Conservation (phyloP, 92 coral and sea anemone species). For the Heliopora coerulea region DNA sequence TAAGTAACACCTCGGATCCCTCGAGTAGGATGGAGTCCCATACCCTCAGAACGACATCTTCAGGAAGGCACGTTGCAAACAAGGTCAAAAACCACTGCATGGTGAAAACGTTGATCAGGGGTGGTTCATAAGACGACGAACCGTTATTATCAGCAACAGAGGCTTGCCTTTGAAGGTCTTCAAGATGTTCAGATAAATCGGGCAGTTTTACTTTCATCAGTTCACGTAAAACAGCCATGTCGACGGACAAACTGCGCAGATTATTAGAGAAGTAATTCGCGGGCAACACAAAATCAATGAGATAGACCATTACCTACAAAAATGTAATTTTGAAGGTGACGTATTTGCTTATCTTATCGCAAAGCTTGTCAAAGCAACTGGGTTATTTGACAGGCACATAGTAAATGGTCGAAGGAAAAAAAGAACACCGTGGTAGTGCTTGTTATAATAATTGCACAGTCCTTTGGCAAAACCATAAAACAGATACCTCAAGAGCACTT, state of each 20-base stretch:
- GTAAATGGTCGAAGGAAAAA: too few species aligned
- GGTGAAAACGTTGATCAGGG: slow-evolving; percentile 95
- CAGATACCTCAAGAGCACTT: too few species aligned
- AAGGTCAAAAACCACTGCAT: slow-evolving; percentile 99
- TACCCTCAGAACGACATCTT: slow-evolving; percentile 91
- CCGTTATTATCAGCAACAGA: slow-evolving; percentile 72
- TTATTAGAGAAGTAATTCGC: slow-evolving; percentile 96
- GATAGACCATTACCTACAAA: slow-evolving; percentile 87
- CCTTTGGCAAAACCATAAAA: too few species aligned
- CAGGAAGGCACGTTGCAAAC: slow-evolving; percentile 94
- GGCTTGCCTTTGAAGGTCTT: slow-evolving; percentile 79
- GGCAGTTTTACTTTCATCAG: slow-evolving; percentile 84
- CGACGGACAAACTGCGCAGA: slow-evolving; percentile 92
- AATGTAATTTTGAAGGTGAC: background rate
- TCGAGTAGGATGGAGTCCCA: slow-evolving; percentile 97
- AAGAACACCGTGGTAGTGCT: too few species aligned
- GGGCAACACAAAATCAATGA: slow-evolving; percentile 91
- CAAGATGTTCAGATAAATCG: slow-evolving; percentile 83
- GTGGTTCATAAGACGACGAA: slow-evolving; percentile 83
- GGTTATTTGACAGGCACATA: too few species aligned
- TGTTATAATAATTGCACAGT: too few species aligned
- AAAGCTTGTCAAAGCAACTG: too few species aligned
- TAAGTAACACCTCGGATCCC: slow-evolving; percentile 92
- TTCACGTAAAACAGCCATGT: slow-evolving; percentile 97
- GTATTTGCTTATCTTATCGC: too few species aligned